Base-by-base conservation (phyloP, 1,140 invertebrate species). In the Bemisia tabaci region DNA sequence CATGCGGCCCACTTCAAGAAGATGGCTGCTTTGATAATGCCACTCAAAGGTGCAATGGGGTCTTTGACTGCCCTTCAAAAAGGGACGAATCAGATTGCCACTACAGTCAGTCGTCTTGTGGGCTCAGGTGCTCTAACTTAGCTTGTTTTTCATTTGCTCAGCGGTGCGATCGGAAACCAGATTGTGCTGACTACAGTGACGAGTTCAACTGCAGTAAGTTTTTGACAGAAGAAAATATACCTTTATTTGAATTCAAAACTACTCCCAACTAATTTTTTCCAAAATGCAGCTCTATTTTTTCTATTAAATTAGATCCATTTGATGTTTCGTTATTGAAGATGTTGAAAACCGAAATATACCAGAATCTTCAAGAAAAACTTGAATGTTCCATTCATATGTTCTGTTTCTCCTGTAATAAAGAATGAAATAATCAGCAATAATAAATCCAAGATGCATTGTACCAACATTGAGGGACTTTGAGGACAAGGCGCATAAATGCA, bases 101-200 rank as follows among this genome's bases (percentile, higher is more conserved):
- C n/a, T 59, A 62, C 27, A 26, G 25, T 12, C 23, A 2, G 48
- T 33, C 67, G 23, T 48, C 59, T 12, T 33, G 63, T 22, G 58
- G 22, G n/a, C 5, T 60, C 2, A 25, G 39, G 2, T 61, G 26
- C 22, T 23, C 59, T 1, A 27, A 2, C 12, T 22, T 26, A 2
- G 59, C 1, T 9, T 67, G 66, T 63, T 63, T 71, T 60, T 61
- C 63, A 12, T 23, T 60, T 2, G 60, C 22, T 22, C 62, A 59
- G 48, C 33, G 65, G 11, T 73, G 72, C 63, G 68, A 73, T 68
- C 67, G 68, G 12, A 68, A 48, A 68, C 69, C 23, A 65, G 77
- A 83, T 65, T 79, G 78, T 65, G 33, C 58, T 17, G 77, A 79
- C 70, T 71, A 71, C 22, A 73, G 74, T 21, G 78, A 79, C 70